Percentiles rank a stretch among this genome's conserved stretches.
phyloP scores from a whole-genome alignment of 2,113 vertebrate species.

The Gnathochromis pfefferi region DNA sequence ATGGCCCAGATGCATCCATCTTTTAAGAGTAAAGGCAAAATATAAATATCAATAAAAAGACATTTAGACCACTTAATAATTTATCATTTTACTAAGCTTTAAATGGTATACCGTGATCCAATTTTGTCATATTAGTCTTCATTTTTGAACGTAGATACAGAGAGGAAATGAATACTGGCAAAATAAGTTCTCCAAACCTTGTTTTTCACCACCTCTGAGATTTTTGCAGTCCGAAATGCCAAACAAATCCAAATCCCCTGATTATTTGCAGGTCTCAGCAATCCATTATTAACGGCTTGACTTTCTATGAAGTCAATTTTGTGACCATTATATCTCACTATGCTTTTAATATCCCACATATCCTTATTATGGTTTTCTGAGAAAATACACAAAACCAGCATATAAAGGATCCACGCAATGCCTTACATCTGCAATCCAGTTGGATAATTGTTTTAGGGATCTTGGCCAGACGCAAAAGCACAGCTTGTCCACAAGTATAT shows the following conservation, averaged over 20 bases:
- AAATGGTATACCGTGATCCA: neutral
- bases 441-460: neutral
- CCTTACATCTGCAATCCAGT: neutral
- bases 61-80: neutral
- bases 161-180: neutral
- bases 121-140: neutral
- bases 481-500: neutral
- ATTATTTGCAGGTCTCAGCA: neutral
- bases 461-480: neutral
- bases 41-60: neutral
- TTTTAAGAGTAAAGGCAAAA: neutral
- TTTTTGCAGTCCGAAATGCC: neutral
- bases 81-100: neutral
- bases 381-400: neutral
- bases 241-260: neutral
- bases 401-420: neutral
- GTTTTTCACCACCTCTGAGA: neutral
- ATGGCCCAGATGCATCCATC: neutral
- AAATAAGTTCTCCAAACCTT: neutral
- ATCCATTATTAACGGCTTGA: neutral
- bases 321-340: neutral
- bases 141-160: neutral
- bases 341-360: neutral
- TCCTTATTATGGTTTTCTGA: neutral
- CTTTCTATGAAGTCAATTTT: neutral